phyloP scores from a whole-genome alignment of 2,113 vertebrate genomes.

The Grallaria varia region DNA sequence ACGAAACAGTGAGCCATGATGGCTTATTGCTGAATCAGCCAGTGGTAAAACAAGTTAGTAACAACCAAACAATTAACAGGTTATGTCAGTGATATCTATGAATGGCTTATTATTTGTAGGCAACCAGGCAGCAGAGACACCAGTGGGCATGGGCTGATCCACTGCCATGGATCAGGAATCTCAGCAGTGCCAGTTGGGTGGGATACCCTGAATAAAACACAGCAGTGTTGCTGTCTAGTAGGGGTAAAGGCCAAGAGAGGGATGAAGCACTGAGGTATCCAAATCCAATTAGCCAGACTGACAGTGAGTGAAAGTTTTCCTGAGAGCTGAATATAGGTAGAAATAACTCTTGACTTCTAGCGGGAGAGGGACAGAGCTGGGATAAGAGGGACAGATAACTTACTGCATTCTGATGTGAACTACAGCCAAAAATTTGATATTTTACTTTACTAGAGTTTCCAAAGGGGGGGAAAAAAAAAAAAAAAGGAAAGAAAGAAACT shows the following conservation, averaged over 20 bases:
- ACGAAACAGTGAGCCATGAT: neutral
- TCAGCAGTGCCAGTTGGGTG: neutral
- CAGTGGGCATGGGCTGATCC: fast-evolving
- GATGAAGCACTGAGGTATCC: neutral
- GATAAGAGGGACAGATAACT: neutral
- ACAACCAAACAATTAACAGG: neutral
- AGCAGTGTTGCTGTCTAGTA: neutral
- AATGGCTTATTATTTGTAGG: neutral
- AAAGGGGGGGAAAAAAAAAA: neutral
- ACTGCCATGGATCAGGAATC: neutral
- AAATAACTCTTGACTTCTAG: neutral
- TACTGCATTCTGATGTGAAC: neutral
- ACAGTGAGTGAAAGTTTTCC: neutral
- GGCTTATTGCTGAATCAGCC: neutral
- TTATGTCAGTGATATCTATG: neutral
- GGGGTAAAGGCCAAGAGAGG: neutral
- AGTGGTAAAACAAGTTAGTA: neutral
- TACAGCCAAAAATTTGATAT: neutral
- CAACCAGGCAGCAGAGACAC: neutral
- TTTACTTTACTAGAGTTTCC: slow-evolving; percentile 6
- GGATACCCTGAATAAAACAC: neutral
- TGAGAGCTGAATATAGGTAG: neutral
- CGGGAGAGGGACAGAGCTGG: neutral
- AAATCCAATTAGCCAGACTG: neutral
- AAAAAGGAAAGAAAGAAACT: neutral